Evolutionary conservation across 2,888 invertebrate species (phyloP), one percentile per base, ranked within the genome.

Genomic region (Zele albiditarsus): DNA sequence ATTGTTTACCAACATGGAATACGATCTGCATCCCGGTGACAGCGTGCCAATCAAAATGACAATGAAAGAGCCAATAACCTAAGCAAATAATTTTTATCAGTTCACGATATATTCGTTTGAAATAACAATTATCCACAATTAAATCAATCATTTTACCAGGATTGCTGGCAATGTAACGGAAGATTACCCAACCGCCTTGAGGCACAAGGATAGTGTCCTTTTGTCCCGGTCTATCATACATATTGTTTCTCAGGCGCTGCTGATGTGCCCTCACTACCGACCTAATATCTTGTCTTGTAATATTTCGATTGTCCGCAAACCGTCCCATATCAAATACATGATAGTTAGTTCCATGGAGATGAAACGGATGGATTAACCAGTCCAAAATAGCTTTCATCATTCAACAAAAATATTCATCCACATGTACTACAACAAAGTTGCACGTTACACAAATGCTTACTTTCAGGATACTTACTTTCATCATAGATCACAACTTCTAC

Each of bases 171-270:
- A 94, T 92, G 90, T 97, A 96, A 87, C 97, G 92, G 77, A 97
- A 90, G 80, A 97, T 94, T 71, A 96, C 95, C 90, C 96, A 97
- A 79, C 97, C 97, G 84, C 96, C 96, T 89, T 96, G 96, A 74
- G 97, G 97, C 62, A 97, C 96, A 53, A 96, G 95, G 80, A 97
- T 94, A 14, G 96, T 96, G 87, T 97, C 97, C 90, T 97, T 97
- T 74, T 92, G 92, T 3, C 96, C 95, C 20, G 96, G 95, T 74
- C 94, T 91, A 88, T 94, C 94, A 86, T 95, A 95, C 86, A 95
- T 94, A 89, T 96, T 92, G 89, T 94, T 92, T 76, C 96, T 91
- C 78, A 95, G 91, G 87, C 96, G 96, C 88, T 95, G 92, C 95
- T 89, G 94, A 88, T 96, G 96, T 81, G 95, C 91, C 86, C 95